phyloP scores from a whole-genome alignment of 2,888 invertebrate genomes.

The Bembecia ichneumoniformis region DNA sequence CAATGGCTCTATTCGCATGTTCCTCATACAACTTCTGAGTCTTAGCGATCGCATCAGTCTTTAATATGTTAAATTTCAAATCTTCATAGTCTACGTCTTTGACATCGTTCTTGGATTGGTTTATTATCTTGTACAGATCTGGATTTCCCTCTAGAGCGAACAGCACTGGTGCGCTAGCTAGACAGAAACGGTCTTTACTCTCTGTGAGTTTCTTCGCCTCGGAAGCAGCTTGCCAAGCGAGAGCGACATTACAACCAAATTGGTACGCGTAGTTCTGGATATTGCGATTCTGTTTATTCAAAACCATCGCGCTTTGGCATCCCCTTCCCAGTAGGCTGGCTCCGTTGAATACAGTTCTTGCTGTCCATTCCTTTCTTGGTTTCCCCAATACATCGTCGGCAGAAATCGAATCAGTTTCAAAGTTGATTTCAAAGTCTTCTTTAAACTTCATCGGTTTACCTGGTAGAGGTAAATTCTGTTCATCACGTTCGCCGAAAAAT shows the following conservation, averaged over 20 bases:
- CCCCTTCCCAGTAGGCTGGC: slow-evolving; percentile 79
- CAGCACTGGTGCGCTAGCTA: slow-evolving; percentile 87
- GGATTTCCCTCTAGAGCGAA: slow-evolving; percentile 86
- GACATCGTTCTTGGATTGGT: slow-evolving; percentile 77
- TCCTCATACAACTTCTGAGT: slow-evolving; percentile 54
- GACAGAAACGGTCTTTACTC: slow-evolving; percentile 77
- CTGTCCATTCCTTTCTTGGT: slow-evolving; percentile 80
- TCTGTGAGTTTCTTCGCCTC: slow-evolving; percentile 59
- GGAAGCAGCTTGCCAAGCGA: slow-evolving; percentile 82
- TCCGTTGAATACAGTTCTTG: slow-evolving; percentile 78
- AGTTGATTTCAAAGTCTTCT: slow-evolving; percentile 44
- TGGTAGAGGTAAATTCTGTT: slow-evolving; percentile 82
- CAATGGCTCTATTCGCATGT: slow-evolving; percentile 51
- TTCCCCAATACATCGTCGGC: slow-evolving; percentile 64
- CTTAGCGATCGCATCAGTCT: slow-evolving; percentile 57
- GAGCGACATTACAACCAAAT: slow-evolving; percentile 86
- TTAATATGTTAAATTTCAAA: slow-evolving; percentile 60
- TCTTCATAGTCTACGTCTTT: slow-evolving; percentile 78
- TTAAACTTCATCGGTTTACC: slow-evolving; percentile 66
- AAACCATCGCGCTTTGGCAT: slow-evolving; percentile 83
- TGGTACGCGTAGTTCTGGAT: slow-evolving; percentile 81
- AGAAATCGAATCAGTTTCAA: slow-evolving; percentile 50
- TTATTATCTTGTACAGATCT: slow-evolving; percentile 73
- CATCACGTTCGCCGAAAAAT: slow-evolving; percentile 83
- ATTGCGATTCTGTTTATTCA: slow-evolving; percentile 79